A percentile compares a stretch with the other conserved stretches of the same genome.
Conservation (phyloP, 2,888 invertebrate species). For the Tubulanus polymorphus region DNA sequence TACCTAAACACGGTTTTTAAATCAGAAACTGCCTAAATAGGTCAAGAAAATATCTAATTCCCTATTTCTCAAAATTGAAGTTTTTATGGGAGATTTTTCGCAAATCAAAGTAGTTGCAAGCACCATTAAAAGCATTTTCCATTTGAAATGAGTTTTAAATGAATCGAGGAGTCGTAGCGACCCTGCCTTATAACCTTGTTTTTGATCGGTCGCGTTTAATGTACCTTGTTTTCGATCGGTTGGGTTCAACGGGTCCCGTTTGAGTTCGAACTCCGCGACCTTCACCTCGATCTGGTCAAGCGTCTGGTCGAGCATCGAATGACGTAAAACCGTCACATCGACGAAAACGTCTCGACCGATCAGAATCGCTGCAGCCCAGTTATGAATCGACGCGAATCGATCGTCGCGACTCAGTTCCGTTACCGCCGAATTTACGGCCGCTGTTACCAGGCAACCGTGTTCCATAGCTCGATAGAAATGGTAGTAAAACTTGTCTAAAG, state of each 20-base stretch:
- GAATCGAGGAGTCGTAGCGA: no score
- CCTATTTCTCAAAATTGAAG: no score
- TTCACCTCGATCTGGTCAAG: conserved; percentile 36
- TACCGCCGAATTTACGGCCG: conserved; percentile 29
- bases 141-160: no score
- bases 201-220: no score
- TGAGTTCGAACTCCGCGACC: conserved; percentile 24
- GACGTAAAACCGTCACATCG: conserved; percentile 31
- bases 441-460: conserved; percentile 26
- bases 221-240: no score
- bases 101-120: no score
- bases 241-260: conserved; percentile 32
- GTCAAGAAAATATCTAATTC: no score
- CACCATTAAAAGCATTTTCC: no score
- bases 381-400: conserved; percentile 14
- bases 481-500: conserved; percentile 39
- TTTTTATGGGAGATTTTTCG: no score
- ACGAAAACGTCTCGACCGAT: conserved; percentile 42
- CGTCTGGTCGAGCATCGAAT: conserved; percentile 43
- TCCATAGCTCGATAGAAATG: conserved; percentile 40
- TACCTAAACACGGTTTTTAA: no score
- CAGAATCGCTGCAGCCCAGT: conserved; percentile 37
- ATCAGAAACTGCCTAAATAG: no score
- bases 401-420: conserved; percentile 16
- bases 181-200: no score